Conservation (phyloP, 2,888 invertebrate species). For the Pasiphila rectangulata region DNA sequence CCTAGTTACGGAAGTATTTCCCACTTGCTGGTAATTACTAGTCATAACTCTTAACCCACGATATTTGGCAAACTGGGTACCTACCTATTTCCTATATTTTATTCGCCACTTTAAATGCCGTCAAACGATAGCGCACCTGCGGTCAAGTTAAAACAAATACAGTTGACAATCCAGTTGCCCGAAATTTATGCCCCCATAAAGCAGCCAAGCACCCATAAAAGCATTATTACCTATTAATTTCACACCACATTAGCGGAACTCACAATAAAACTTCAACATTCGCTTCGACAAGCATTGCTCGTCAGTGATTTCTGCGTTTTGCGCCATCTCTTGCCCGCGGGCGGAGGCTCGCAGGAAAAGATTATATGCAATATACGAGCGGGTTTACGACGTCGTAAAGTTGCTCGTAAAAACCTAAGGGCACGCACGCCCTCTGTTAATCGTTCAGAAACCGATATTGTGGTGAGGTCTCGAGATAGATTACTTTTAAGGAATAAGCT, state of each 20-base stretch:
- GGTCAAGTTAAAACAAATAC: conserved; percentile 73
- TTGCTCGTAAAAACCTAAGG: conserved; percentile 77
- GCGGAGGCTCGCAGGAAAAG: conserved; percentile 68
- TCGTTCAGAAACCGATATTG: conserved; percentile 81
- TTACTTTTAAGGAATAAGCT: conserved; percentile 74
- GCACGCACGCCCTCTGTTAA: conserved; percentile 81
- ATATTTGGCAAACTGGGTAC: too few relatives aligned
- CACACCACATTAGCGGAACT: conserved; percentile 81
- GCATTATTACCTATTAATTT: conserved; percentile 81
- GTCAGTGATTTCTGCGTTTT: conserved; percentile 73
- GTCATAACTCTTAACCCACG: conserved; percentile 27
- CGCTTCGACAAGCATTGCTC: conserved; percentile 43
- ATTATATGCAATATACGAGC: conserved; percentile 76
- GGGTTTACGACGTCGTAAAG: conserved; percentile 78
- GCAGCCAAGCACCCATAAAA: conserved; percentile 75
- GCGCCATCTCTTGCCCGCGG: conserved; percentile 66
- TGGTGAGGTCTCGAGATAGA: conserved; percentile 76
- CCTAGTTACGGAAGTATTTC: conserved; percentile 4
- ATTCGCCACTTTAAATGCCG: conserved; percentile 41
- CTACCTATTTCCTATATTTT: conserved; percentile 26
- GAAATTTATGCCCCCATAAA: conserved; percentile 74
- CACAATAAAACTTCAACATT: conserved; percentile 79
- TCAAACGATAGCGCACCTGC: conserved; percentile 53
- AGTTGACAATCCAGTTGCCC: conserved; percentile 63
- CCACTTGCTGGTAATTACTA: conserved; percentile 23